These are phyloP conservation scores for Sebastiscus albofasciatus DNA, from an alignment of 2,797 vertebrate species.

Conservation along the genomic window DNA sequence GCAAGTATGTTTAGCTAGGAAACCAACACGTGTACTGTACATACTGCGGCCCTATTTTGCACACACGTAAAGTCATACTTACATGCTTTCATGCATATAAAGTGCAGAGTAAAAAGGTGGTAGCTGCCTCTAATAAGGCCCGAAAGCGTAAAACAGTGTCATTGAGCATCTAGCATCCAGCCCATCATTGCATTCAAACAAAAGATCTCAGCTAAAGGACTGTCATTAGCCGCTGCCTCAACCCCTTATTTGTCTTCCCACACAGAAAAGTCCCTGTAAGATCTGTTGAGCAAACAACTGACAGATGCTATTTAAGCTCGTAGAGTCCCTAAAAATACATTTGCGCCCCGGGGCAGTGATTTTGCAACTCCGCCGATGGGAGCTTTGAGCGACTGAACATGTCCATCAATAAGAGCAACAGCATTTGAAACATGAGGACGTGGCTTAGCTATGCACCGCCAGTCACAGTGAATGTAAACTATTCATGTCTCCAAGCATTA, in stretches of 20 bases:
- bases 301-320: conserved; percentile 60
- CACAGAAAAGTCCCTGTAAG: conserved; percentile 52
- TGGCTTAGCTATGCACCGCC: conserved; percentile 61
- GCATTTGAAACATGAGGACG: conserved; percentile 68
- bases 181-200: conserved; percentile 55
- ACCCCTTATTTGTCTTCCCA: conserved; percentile 62
- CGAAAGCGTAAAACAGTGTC: conserved; percentile 18
- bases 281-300: conserved; percentile 54
- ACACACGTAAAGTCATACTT: conserved; percentile 31
- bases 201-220: conserved; percentile 50
- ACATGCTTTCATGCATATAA: conserved; percentile 15
- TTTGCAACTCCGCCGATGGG: conserved; percentile 54
- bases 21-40: conserved; percentile 61
- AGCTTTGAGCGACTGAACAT: conserved; percentile 42
- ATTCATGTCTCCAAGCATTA: conserved; percentile 71
- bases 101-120: neutral
- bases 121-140: neutral
- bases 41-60: conserved; percentile 48
- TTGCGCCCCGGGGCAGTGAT: conserved; percentile 33
- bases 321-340: conserved; percentile 66
- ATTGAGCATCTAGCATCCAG: conserved; percentile 13
- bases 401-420: conserved; percentile 66
- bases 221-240: conserved; percentile 55
- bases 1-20: conserved; percentile 59
- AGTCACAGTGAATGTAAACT: conserved; percentile 67